These are phyloP conservation scores for Adineta ricciae DNA, from an alignment of 2,888 invertebrate genomes.

Conservation along the genomic window DNA sequence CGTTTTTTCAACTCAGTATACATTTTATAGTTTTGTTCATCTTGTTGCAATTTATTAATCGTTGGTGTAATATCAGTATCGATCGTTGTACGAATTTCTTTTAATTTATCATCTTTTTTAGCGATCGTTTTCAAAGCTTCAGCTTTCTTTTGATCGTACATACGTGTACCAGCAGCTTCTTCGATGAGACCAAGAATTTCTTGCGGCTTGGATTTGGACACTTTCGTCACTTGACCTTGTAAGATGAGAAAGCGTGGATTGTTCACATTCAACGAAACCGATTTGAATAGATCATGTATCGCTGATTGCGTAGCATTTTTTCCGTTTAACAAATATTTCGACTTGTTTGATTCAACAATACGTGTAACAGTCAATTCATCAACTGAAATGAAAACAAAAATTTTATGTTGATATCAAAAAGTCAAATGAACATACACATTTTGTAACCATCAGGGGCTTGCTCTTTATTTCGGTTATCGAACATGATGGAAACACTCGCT, in stretches of 20 bases:
- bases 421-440: conserved; percentile 39
- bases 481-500: conserved; percentile 85
- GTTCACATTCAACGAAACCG: conserved; percentile 91
- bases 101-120: conserved; percentile 78
- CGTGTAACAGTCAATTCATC: conserved; percentile 81
- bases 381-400: background rate
- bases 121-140: conserved; percentile 73
- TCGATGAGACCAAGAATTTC: conserved; percentile 80
- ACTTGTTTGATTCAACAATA: conserved; percentile 62
- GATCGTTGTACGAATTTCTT: conserved; percentile 64
- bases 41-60: conserved; percentile 70
- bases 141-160: conserved; percentile 87
- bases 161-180: conserved; percentile 91
- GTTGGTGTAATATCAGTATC: conserved; percentile 80
- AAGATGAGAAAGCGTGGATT: conserved; percentile 98
- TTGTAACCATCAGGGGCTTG: conserved; percentile 84
- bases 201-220: conserved; percentile 91
- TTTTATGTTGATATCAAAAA: background rate
- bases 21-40: conserved; percentile 71
- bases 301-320: conserved; percentile 75
- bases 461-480: conserved; percentile 71
- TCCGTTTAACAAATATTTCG: conserved; percentile 84
- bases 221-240: conserved; percentile 97
- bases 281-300: conserved; percentile 85
- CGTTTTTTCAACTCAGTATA: conserved; percentile 61